Base-by-base conservation (phyloP, 1,140 invertebrate genomes). In the Drosophila tristis region DNA sequence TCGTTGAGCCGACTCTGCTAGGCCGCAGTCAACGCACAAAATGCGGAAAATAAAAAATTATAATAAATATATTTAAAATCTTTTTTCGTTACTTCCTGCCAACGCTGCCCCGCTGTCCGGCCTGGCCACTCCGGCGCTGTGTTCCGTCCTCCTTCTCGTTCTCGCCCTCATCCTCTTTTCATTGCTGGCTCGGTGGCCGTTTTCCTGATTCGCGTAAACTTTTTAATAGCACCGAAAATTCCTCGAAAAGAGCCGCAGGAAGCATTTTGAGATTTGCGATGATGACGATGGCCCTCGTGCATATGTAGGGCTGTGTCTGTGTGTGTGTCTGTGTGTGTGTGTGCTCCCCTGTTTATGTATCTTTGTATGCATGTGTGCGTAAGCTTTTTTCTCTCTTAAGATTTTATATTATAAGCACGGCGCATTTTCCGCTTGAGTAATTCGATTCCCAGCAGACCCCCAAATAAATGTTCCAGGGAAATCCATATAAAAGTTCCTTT, bases 41-140 rank as follows among this genome's bases (percentile, higher is more conserved):
- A 68, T 68, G 65, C 49, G 65, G 65, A 68, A 68, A 66, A 68
- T 68, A 68, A 66, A 66, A 65, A 68, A 66, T 67, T 68, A 68
- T 68, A 68, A 68, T 68, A 68, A 68, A 68, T 67, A 67, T 65
- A 67, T 67, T 66, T 67, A 67, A 64, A 53, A 39, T 67, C 47
- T 44, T 66, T 63, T 65, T 62, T 62, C 20, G 49, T 54, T 68
- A 66, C 61, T 55, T 68, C 65, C 65, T 68, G 60, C 54, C 62
- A 15, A 23, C 20, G 2, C 16, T 58, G 13, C 25, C n/a, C 59
- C 6, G 1, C 15, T 9, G 31, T 31, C 55, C 5, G n/a, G 3
- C 45, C 43, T 49, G 35, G 35, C 35, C 35, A 39, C 35, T 39
- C 11, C 35, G 35, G 35, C 11, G 35, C 11, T 31, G 31, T 31